Percentiles rank a stretch among this genome's conserved stretches.
phyloP scores from a whole-genome alignment of 37 sponge, comb jelly and placozoan species.

The Theonella swinhoei region DNA sequence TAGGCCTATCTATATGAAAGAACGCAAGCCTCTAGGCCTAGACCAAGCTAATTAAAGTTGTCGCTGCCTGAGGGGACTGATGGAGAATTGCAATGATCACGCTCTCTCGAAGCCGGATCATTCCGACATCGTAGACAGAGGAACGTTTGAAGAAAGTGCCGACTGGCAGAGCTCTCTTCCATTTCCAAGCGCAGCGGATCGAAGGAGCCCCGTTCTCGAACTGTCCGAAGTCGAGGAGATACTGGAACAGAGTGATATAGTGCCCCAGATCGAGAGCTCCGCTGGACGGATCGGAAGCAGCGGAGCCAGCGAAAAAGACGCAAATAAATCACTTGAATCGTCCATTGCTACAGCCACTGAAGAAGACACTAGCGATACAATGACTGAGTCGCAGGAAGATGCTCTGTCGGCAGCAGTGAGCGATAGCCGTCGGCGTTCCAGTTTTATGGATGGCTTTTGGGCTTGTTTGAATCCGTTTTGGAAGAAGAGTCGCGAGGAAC shows the following conservation, averaged over 20 bases:
- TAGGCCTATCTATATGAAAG: too few species aligned
- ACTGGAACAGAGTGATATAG: conserved; percentile 4
- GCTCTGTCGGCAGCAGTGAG: neutral
- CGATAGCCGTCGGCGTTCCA: neutral
- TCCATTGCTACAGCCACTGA: neutral
- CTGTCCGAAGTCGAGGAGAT: conserved; percentile 57
- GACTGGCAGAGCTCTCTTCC: too few species aligned
- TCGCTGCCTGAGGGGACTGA: too few species aligned
- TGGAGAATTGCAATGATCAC: too few species aligned
- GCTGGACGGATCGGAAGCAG: neutral
- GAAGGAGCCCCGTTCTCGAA: neutral
- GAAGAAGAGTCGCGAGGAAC: conserved; percentile 6
- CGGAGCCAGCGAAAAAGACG: neutral
- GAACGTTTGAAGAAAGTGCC: too few species aligned
- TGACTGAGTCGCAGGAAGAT: neutral
- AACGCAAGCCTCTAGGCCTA: too few species aligned
- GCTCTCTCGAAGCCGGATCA: too few species aligned
- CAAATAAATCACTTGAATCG: neutral
- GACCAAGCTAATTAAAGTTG: too few species aligned
- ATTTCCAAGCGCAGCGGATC: too few species aligned
- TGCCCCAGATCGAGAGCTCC: neutral
- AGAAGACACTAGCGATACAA: neutral
- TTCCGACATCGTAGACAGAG: too few species aligned
- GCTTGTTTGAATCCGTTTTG: conserved; percentile 16
- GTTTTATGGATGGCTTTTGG: conserved; percentile 16